These are phyloP conservation scores for Mamestra brassicae DNA, from an alignment of 2,888 invertebrate genomes.

Conservation along the genomic window DNA sequence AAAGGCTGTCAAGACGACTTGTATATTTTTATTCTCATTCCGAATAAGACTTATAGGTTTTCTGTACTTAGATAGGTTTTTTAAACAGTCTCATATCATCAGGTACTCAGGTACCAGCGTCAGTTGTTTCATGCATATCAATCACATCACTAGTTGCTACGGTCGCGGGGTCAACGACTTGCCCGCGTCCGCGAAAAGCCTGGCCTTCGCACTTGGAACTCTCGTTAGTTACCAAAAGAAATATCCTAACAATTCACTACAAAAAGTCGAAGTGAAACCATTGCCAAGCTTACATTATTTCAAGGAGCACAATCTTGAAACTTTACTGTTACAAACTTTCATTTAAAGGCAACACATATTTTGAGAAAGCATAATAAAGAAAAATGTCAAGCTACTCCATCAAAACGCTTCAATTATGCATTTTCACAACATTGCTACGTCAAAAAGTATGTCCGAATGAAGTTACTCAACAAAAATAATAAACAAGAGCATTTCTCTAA, in stretches of 20 bases:
- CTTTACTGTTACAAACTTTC: constrained; percentile 17
- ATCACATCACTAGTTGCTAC: constrained; percentile 64
- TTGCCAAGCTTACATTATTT: constrained; percentile 22
- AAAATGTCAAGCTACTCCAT: constrained; percentile 7
- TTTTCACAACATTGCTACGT: background rate
- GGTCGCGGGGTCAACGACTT: constrained; percentile 71
- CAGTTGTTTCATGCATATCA: constrained; percentile 67
- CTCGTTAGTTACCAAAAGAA: constrained; percentile 33
- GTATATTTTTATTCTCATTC: constrained; percentile 20
- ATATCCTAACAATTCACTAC: constrained; percentile 23
- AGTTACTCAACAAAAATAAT: constrained; percentile 19
- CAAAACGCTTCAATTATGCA: constrained; percentile 3
- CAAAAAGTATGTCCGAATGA: background rate
- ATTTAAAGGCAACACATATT: background rate
- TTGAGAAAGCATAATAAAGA: constrained; percentile 8
- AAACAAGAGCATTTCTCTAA: constrained; percentile 14
- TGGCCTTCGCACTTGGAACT: constrained; percentile 67
- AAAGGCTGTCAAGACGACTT: constrained; percentile 7
- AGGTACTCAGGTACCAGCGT: constrained; percentile 22
- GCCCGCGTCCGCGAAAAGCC: constrained; percentile 65
- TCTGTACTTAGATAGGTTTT: background rate
- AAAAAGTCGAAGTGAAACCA: constrained; percentile 47
- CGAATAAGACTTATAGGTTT: background rate
- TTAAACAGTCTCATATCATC: constrained; percentile 5
- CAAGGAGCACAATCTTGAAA: constrained; percentile 30